phyloP scores from a whole-genome alignment of 2,888 invertebrate species.

The Bedellia somnulentella region DNA sequence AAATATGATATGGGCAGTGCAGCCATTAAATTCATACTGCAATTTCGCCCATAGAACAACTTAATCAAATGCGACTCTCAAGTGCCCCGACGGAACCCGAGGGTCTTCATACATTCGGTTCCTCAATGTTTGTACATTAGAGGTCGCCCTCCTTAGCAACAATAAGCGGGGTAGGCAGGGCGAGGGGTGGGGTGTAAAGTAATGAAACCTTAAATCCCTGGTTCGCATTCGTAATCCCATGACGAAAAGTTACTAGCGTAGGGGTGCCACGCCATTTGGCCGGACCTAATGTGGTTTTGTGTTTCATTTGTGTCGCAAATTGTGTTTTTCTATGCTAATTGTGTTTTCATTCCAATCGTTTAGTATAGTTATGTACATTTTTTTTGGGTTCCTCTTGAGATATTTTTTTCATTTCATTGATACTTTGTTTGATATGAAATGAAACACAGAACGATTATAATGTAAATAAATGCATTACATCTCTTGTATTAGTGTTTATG shows the following conservation, averaged over 20 bases:
- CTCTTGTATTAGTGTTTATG: too few species aligned
- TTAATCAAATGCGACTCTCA: constrained; percentile 45
- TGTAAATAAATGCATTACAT: too few species aligned
- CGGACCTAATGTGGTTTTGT: constrained; percentile 54
- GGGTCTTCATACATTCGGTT: too few species aligned
- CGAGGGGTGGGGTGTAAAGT: constrained; percentile 21
- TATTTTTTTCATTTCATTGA: too few species aligned
- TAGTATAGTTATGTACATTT: too few species aligned
- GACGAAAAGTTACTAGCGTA: constrained; percentile 39
- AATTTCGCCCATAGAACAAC: constrained; percentile 19
- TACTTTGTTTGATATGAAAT: too few species aligned
- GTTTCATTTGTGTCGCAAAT: constrained; percentile 48
- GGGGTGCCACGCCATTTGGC: constrained; percentile 56
- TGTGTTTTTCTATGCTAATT: constrained; percentile 41
- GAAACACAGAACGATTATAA: too few species aligned
- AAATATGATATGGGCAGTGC: too few species aligned
- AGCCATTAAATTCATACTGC: constrained; percentile 46
- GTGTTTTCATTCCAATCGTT: too few species aligned
- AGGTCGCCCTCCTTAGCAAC: too few species aligned
- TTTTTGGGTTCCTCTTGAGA: too few species aligned
- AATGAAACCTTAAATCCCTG: constrained; percentile 62
- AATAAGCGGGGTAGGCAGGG: not conserved
- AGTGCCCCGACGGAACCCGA: too few species aligned
- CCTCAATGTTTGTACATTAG: constrained; percentile 62
- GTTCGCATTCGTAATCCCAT: constrained; percentile 56